Conservation (phyloP, 92 coral and sea anemone genomes). For the Umimayanthus kanabou region DNA sequence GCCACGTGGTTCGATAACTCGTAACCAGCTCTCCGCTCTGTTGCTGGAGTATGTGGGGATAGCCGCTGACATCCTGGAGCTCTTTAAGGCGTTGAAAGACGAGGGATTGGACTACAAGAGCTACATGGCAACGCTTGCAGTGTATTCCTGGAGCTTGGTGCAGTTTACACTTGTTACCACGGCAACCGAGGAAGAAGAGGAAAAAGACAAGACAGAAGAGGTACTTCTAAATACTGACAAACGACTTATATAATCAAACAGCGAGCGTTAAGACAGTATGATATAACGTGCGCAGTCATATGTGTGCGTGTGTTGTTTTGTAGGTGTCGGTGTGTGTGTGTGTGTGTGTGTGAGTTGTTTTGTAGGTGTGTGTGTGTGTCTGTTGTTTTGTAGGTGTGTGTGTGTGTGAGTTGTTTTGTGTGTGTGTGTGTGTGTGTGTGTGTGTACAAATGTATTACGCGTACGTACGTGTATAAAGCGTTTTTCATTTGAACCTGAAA, state of each 20-base stretch:
- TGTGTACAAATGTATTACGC: too few species aligned
- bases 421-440: too few species aligned
- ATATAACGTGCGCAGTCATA: neutral
- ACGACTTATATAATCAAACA: neutral
- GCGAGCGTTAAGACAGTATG: neutral
- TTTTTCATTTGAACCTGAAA: too few species aligned
- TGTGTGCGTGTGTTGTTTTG: too few species aligned
- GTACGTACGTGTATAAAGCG: too few species aligned
- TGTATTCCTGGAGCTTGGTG: conserved; percentile 85
- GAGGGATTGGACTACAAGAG: conserved; percentile 47
- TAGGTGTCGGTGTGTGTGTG: too few species aligned
- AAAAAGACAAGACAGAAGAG: conserved; percentile 33
- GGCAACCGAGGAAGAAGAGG: conserved; percentile 65
- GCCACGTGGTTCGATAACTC: conserved; percentile 90
- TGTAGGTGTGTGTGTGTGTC: too few species aligned
- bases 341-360: too few species aligned
- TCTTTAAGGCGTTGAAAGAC: conserved; percentile 80
- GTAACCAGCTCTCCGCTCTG: conserved; percentile 89
- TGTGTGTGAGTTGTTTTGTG: too few species aligned
- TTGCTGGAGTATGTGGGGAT: conserved; percentile 90
- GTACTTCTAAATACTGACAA: neutral
- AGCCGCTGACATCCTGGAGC: conserved; percentile 89
- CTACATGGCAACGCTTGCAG: conserved; percentile 64
- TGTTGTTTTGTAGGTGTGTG: too few species aligned
- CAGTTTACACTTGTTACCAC: conserved; percentile 85